Evolutionary conservation across 1,140 invertebrate genomes (phyloP).

Genomic region (Anastatus disparis): DNA sequence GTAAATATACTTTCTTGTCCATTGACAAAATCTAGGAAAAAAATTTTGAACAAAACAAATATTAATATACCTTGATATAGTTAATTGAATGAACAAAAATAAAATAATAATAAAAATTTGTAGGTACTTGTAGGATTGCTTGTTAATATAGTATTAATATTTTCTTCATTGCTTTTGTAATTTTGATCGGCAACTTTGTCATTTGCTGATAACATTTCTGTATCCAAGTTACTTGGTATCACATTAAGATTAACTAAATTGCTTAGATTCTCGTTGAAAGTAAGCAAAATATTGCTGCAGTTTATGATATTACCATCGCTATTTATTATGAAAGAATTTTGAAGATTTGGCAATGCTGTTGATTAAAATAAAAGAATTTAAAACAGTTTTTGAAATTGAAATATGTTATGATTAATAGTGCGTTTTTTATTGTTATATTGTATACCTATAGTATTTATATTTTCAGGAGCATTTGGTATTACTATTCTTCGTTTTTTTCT

Average conservation of each 20-base stretch:
- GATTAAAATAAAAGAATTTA: background rate
- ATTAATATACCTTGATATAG: no score
- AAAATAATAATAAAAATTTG: background rate
- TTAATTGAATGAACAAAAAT: no score
- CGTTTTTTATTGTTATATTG: no score
- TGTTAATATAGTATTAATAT: background rate
- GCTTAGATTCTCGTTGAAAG: constrained; percentile 17
- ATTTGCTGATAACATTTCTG: background rate
- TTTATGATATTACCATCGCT: constrained; percentile 12
- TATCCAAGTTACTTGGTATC: background rate
- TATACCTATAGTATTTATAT: background rate
- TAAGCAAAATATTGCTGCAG: constrained; percentile 19
- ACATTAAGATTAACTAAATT: background rate
- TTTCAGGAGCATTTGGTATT: background rate
- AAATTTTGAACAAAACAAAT: no score
- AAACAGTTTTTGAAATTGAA: constrained; percentile 6
- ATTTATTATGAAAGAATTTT: constrained; percentile 1
- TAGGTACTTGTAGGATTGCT: background rate
- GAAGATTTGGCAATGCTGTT: background rate
- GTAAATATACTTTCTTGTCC: background rate
- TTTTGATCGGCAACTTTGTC: background rate
- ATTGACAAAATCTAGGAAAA: background rate
- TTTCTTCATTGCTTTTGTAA: background rate
- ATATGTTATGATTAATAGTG: no score
- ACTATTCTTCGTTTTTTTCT: constrained; percentile 4